These are phyloP conservation scores for Mustela lutreola DNA, from an alignment of 2,113 vertebrate genomes.

Conservation along the genomic window DNA sequence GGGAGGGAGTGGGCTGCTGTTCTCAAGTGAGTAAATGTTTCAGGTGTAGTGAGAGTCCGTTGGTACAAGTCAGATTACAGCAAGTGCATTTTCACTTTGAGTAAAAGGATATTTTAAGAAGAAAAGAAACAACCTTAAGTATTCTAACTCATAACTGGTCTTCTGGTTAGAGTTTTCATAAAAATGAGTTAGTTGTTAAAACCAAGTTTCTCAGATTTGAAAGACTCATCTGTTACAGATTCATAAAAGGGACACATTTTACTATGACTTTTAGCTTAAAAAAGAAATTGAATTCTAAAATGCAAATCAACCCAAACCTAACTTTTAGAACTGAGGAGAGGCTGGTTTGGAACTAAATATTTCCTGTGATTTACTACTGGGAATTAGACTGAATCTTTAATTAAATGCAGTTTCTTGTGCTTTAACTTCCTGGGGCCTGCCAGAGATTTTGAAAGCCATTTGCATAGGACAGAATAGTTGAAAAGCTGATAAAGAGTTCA, in stretches of 20 bases:
- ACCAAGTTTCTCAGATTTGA: conserved; percentile 52
- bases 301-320: conserved; percentile 37
- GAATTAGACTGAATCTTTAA: conserved; percentile 52
- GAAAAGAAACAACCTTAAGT: conserved; percentile 51
- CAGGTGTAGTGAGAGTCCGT: conserved; percentile 58
- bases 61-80: conserved; percentile 64
- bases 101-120: conserved; percentile 81
- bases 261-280: neutral
- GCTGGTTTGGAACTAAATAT: conserved; percentile 40
- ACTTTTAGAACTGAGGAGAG: conserved; percentile 24
- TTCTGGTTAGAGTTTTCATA: conserved; percentile 74
- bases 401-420: conserved; percentile 35
- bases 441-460: conserved; percentile 55
- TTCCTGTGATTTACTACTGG: conserved; percentile 39
- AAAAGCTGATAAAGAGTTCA: conserved; percentile 36
- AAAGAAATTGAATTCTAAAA: conserved; percentile 13
- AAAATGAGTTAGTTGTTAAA: conserved; percentile 70
- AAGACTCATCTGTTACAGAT: neutral
- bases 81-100: conserved; percentile 81
- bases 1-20: conserved; percentile 25
- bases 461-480: conserved; percentile 34
- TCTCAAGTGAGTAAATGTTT: conserved; percentile 60
- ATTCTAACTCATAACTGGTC: conserved; percentile 72
- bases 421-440: neutral
- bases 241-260: conserved; percentile 15